Conservation (phyloP, 2,888 invertebrate genomes). For the Luffia ferchaultella region DNA sequence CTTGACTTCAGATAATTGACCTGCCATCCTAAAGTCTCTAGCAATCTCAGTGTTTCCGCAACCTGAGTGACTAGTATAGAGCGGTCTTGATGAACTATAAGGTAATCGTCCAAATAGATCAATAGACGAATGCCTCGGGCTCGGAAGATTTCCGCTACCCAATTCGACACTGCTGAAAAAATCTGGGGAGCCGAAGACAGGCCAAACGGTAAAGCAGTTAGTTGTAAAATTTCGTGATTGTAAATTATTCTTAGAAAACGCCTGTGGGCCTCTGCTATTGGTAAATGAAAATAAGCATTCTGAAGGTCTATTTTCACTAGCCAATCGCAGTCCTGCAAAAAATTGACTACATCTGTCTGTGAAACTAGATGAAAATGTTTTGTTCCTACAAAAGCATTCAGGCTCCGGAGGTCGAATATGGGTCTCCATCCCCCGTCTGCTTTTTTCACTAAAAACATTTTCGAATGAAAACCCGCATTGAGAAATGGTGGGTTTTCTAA, state of each 20-base stretch:
- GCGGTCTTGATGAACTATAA: background rate
- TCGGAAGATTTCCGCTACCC: background rate
- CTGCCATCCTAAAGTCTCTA: background rate
- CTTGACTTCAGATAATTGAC: background rate
- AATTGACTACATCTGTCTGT: background rate
- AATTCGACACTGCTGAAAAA: background rate
- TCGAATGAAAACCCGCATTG: background rate
- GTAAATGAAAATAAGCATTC: no score
- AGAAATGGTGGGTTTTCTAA: no score
- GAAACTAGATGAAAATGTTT: background rate
- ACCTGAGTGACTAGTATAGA: background rate
- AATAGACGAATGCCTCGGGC: background rate
- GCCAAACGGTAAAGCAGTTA: slow-evolving; percentile 1
- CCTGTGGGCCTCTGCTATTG: background rate
- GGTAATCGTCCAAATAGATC: background rate
- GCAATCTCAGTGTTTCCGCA: background rate
- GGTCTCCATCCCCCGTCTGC: background rate
- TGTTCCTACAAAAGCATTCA: background rate
- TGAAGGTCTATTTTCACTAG: background rate
- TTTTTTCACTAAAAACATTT: background rate
- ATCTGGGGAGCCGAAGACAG: background rate
- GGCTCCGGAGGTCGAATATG: no score
- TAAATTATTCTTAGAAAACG: background rate
- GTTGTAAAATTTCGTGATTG: background rate
- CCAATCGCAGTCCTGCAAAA: background rate